Percentiles rank a stretch among this genome's conserved stretches.
These are phyloP conservation scores for Strigamia transsilvanica DNA, from an alignment of 2,888 invertebrate species.

Conservation along the genomic window DNA sequence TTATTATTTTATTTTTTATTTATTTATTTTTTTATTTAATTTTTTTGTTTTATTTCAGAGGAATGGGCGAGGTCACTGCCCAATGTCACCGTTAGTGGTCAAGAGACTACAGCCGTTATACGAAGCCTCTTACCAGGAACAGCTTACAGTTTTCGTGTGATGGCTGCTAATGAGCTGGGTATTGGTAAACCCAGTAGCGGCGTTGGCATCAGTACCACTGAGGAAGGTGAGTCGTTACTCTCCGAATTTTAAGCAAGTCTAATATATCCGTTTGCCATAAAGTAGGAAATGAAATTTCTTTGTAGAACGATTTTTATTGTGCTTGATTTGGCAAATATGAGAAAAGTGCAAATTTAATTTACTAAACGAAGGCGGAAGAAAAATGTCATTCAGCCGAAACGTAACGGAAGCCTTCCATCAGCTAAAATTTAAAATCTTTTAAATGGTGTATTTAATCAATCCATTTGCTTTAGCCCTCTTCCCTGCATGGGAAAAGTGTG, in stretches of 20 bases:
- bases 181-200: slow-evolving; percentile 61
- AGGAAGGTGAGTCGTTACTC: slow-evolving; percentile 61
- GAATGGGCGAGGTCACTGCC: slow-evolving; percentile 53
- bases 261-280: background rate
- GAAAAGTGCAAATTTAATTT: background rate
- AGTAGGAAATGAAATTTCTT: background rate
- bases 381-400: background rate
- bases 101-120: slow-evolving; percentile 54
- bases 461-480: slow-evolving; percentile 4
- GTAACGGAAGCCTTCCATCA: background rate
- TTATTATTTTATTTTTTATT: too few relatives aligned
- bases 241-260: slow-evolving; percentile 12
- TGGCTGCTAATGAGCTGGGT: slow-evolving; percentile 64
- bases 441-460: background rate
- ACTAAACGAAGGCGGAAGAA: background rate
- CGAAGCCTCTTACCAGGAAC: slow-evolving; percentile 62
- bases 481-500: background rate
- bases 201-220: slow-evolving; percentile 61
- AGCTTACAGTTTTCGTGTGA: slow-evolving; percentile 62
- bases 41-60: slow-evolving; percentile 31
- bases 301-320: background rate
- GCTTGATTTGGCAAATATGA: background rate
- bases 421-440: background rate
- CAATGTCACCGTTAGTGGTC: slow-evolving; percentile 54
- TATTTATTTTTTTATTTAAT: too few relatives aligned